Evolutionary conservation across 1,140 invertebrate genomes (phyloP).

Genomic region (Lucilia sericata): DNA sequence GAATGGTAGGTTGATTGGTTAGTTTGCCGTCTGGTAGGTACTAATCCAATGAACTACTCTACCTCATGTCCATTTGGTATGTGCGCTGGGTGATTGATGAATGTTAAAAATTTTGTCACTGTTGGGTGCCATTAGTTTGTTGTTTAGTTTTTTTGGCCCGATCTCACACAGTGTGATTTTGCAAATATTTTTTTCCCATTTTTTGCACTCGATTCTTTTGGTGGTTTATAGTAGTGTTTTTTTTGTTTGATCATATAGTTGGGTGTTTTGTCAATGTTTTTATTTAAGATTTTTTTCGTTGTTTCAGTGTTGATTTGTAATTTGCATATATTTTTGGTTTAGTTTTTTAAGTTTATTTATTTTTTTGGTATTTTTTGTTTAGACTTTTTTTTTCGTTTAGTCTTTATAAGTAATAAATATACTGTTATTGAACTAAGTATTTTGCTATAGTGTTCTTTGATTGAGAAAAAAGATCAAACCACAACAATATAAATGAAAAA

Average conservation of each 20-base stretch:
- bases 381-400: not conserved
- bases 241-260: not conserved
- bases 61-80: constrained; percentile 24
- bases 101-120: constrained; percentile 41
- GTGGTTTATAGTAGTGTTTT: not conserved
- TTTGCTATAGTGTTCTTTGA: not conserved
- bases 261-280: constrained; percentile 14
- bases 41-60: constrained; percentile 4
- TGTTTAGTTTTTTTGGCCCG: constrained; percentile 30
- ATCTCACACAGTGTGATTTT: constrained; percentile 26
- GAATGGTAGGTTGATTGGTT: not conserved
- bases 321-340: constrained; percentile 34
- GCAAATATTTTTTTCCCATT: constrained; percentile 21
- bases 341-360: not conserved
- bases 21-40: not conserved
- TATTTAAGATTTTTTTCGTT: not conserved
- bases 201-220: not conserved
- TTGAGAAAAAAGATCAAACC: not conserved
- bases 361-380: not conserved
- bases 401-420: constrained; percentile 16
- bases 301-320: constrained; percentile 39
- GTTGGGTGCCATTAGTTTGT: constrained; percentile 37
- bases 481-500: not conserved
- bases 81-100: constrained; percentile 42
- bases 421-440: constrained; percentile 16